Evolutionary conservation across 2,797 vertebrate genomes (phyloP).

Genomic region (Rhynchotus rufescens): DNA sequence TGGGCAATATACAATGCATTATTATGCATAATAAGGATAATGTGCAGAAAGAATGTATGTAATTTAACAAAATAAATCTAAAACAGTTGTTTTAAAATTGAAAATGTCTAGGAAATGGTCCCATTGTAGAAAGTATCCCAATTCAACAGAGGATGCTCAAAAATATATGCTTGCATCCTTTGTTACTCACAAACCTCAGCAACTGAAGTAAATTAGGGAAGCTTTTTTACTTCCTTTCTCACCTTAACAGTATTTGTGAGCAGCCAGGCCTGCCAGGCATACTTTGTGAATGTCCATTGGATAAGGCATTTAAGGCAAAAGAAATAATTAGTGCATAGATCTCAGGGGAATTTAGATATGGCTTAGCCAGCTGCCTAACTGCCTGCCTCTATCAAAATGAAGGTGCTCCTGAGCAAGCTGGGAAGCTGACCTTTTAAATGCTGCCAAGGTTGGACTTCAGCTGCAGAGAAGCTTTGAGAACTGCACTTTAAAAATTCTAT

Average conservation of each 20-base stretch:
- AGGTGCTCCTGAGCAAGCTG: neutral
- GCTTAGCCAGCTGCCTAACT: neutral
- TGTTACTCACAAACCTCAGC: neutral
- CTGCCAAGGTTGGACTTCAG: neutral
- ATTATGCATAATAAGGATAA: neutral
- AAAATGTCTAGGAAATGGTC: neutral
- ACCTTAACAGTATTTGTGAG: neutral
- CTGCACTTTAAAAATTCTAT: neutral
- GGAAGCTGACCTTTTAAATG: neutral
- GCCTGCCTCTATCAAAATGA: neutral
- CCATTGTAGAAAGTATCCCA: neutral
- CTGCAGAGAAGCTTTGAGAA: neutral
- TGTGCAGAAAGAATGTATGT: neutral
- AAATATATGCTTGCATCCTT: neutral
- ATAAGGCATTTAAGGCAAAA: neutral
- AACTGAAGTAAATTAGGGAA: neutral
- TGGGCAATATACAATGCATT: neutral
- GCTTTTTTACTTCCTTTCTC: neutral
- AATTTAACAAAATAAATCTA: neutral
- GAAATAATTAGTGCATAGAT: fast-evolving
- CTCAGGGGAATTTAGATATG: neutral
- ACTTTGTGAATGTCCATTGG: neutral
- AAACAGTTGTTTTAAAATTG: neutral
- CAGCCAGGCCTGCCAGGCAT: neutral
- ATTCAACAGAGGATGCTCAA: neutral